Evolutionary conservation across 2,113 vertebrate species (phyloP), one percentile per base, ranked within the genome.

Genomic region (Limanda limanda): DNA sequence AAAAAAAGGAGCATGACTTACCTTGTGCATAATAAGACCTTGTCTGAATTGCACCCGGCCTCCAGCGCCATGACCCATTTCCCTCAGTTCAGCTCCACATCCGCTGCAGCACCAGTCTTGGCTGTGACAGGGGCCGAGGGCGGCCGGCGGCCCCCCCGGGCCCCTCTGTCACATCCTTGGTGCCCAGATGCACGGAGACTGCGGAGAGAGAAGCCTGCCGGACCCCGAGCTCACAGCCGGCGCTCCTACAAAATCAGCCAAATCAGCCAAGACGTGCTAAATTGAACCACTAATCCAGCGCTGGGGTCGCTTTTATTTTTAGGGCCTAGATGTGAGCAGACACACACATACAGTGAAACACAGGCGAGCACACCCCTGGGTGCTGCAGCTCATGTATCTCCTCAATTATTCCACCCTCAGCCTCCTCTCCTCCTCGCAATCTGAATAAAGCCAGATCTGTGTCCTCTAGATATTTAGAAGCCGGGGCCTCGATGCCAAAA

Each of bases 31-130:
- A 88, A 84, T 74, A 72, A 86, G 80, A 56, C 74, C 76, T 76
- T 85, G 87, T 86, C 85, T 84, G 82, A 67, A 71, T 67, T 65
- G 67, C 20, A 68, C 81, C 69, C 81, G 62, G 86, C 90, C 91
- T 69, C 81, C 64, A 79, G 93, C 85, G 5, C 61, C 76, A 18
- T 92, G 92, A 94, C 93, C 92, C 90, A 94, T 85, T 92, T 93
- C 88, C 69, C 87, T 89, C 86, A 91, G 89, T 83, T 92, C 86
- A 66, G 86, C 86, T 84, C 73, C 90, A 60, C 81, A 76, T 93
- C 91, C 89, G 79, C 79, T 71, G 42, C 71, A 24, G 65, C 86
- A 82, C 86, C 74, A 51, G 82, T 78, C 80, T 63, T 61, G 59
- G 80, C 85, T 68, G 82, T 93, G 91, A 93, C 92, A 92, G 91